Evolutionary conservation across 2,797 vertebrate species (phyloP).

Genomic region (Otolemur crassicaudatus): DNA sequence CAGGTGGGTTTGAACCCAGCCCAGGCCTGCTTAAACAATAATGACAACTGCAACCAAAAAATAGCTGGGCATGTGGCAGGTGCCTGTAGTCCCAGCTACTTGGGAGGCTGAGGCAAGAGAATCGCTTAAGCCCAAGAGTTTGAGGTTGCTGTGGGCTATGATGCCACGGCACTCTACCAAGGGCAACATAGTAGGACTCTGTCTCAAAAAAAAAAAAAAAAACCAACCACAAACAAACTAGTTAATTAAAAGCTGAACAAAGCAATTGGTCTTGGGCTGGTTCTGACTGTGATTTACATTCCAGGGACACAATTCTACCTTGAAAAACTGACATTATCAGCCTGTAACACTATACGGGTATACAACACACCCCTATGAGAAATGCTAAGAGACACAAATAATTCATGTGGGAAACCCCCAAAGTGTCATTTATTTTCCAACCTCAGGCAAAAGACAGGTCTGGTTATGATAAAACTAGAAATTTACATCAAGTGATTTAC

Average conservation of each 20-base stretch:
- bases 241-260: background rate
- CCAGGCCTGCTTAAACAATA: too few relatives aligned
- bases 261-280: background rate
- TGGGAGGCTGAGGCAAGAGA: too few relatives aligned
- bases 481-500: background rate
- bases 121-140: too few relatives aligned
- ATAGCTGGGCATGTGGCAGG: too few relatives aligned
- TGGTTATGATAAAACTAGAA: background rate
- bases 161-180: background rate
- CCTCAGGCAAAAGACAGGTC: background rate
- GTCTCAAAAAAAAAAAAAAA: background rate
- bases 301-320: background rate
- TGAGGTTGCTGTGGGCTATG: too few relatives aligned
- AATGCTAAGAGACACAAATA: background rate
- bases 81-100: too few relatives aligned
- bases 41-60: too few relatives aligned
- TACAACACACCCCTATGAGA: accelerated
- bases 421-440: background rate
- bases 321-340: background rate
- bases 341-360: accelerated
- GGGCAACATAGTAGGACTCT: background rate
- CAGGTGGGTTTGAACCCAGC: too few relatives aligned
- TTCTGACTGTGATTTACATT: background rate
- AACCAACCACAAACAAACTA: background rate
- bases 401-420: background rate